Evolutionary conservation across 1,140 invertebrate genomes (phyloP).

Genomic region (Dendrolimus kikuchii): DNA sequence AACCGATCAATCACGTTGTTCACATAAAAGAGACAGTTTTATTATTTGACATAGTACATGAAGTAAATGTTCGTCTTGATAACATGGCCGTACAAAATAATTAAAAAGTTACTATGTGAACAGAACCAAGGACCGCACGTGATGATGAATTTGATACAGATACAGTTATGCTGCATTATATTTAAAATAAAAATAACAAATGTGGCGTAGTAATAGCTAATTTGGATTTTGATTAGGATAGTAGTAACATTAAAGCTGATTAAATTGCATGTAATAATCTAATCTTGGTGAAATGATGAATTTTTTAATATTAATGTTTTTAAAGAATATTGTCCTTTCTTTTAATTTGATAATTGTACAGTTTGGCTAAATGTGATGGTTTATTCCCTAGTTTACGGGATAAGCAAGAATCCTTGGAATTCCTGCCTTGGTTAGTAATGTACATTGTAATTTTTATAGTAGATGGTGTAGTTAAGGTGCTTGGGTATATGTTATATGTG

Average conservation of each 20-base stretch:
- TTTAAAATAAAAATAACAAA: background rate
- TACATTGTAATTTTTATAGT: conserved; percentile 46
- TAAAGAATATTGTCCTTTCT: background rate
- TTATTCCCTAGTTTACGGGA: conserved; percentile 79
- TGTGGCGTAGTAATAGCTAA: background rate
- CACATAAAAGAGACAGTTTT: conserved; percentile 48
- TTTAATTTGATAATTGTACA: conserved; percentile 39
- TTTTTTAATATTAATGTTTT: no score
- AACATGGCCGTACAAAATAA: conserved; percentile 8
- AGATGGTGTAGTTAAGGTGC: conserved; percentile 24
- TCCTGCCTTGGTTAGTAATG: conserved; percentile 81
- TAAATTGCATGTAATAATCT: no score
- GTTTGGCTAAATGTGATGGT: conserved; percentile 22
- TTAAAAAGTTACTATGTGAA: conserved; percentile 13
- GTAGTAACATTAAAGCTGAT: no score
- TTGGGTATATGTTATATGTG: conserved; percentile 22
- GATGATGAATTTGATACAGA: background rate
- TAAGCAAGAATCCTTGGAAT: conserved; percentile 80
- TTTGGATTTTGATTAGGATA: no score
- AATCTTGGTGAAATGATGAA: no score
- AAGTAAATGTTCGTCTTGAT: conserved; percentile 18
- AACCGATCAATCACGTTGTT: conserved; percentile 44
- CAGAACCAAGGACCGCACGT: conserved; percentile 12
- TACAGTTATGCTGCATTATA: no score
- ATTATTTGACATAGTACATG: conserved; percentile 43